phyloP scores from a whole-genome alignment of 2,113 vertebrate species.

The Octodon degus region DNA sequence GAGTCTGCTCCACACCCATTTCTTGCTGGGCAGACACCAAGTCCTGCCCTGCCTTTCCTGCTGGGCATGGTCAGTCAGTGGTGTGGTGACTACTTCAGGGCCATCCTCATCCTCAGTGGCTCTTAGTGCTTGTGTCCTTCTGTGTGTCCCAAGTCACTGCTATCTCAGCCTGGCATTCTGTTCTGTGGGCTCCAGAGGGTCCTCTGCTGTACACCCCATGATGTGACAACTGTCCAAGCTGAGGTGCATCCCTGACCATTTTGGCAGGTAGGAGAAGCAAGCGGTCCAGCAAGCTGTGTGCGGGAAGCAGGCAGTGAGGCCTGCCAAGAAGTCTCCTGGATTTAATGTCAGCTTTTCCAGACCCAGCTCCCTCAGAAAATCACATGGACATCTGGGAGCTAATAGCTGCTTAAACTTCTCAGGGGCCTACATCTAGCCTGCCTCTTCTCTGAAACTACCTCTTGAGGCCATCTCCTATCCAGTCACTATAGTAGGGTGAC shows the following conservation, averaged over 20 bases:
- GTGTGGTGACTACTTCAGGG: neutral
- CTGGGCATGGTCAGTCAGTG: neutral
- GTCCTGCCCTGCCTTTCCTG: neutral
- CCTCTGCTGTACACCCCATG: neutral
- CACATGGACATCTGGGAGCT: neutral
- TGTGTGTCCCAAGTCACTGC: neutral
- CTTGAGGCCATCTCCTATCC: neutral
- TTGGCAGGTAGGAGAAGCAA: neutral
- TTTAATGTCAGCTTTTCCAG: neutral
- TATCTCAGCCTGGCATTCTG: neutral
- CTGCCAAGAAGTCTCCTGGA: neutral
- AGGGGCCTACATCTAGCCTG: neutral
- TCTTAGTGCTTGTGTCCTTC: neutral
- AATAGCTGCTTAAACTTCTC: neutral
- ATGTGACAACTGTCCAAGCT: neutral
- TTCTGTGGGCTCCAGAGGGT: neutral
- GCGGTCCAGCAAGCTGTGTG: neutral
- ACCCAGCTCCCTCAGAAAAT: neutral
- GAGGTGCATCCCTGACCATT: neutral
- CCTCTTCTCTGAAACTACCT: neutral
- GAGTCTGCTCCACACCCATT: neutral
- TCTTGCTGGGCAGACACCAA: neutral
- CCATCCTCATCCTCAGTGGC: neutral
- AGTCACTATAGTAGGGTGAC: neutral
- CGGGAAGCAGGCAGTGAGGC: neutral